Evolutionary conservation across 1,140 invertebrate species (phyloP).

Genomic region (Polypedilum vanderplanki): DNA sequence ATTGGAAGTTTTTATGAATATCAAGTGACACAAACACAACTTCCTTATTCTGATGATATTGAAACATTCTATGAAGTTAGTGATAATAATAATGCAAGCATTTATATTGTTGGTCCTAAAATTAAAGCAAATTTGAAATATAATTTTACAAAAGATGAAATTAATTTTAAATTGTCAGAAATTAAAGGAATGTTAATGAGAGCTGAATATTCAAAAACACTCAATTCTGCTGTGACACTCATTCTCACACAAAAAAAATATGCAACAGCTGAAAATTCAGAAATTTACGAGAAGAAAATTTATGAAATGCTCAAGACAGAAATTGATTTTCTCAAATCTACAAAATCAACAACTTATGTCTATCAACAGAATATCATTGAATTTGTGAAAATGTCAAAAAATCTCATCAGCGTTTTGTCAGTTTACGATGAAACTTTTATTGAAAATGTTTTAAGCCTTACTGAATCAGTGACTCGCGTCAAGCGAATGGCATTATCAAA

Average conservation of each 20-base stretch:
- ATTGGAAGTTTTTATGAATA: slow-evolving; percentile 27
- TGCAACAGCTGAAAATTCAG: not conserved
- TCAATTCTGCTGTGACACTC: not conserved
- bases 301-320: not conserved
- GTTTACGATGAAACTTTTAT: not conserved
- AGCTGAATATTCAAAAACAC: not conserved
- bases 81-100: not conserved
- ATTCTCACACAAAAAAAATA: not conserved
- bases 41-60: slow-evolving; percentile 27
- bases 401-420: not conserved
- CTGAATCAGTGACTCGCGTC: not conserved
- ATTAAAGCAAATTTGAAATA: not conserved
- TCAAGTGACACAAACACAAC: not conserved
- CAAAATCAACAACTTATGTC: not conserved
- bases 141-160: not conserved
- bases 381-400: slow-evolving; percentile 11
- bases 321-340: not conserved
- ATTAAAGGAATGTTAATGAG: not conserved
- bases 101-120: not conserved
- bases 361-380: slow-evolving; percentile 15
- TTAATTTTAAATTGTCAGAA: not conserved
- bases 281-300: not conserved
- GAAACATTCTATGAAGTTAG: not conserved
- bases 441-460: not conserved
- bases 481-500: not conserved